A percentile compares a stretch with the other conserved stretches of the same genome.
phyloP scores from a whole-genome alignment of 1,140 invertebrate species.

The Conus betulinus region DNA sequence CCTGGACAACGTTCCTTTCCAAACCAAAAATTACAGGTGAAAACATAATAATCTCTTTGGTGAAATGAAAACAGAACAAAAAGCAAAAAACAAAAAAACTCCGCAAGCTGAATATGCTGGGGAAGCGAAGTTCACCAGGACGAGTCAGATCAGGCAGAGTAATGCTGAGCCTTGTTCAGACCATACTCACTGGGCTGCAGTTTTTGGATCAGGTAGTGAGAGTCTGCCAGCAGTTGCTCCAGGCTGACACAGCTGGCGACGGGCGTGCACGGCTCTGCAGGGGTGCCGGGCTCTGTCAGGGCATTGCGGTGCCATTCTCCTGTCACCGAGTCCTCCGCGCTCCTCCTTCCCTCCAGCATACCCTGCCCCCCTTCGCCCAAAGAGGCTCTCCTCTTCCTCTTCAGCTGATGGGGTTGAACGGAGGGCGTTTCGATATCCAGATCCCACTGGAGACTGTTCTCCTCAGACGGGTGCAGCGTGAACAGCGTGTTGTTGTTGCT shows the following conservation, averaged over 20 bases:
- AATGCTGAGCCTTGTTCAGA: neutral
- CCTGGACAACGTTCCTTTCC: no score
- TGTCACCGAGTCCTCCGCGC: neutral
- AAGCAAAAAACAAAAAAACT: no score
- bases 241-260: conserved; percentile 9
- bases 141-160: no score
- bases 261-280: conserved; percentile 26
- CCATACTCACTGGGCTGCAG: conserved; percentile 18
- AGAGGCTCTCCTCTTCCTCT: conserved; percentile 22
- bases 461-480: neutral
- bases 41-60: no score
- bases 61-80: no score
- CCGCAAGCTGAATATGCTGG: no score
- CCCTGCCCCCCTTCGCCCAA: conserved; percentile 16
- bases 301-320: neutral
- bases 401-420: neutral
- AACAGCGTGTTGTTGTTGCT: neutral
- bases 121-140: no score
- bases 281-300: conserved; percentile 24
- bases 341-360: neutral
- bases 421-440: neutral
- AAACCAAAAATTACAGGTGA: no score
- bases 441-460: neutral
- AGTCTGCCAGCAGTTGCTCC: conserved; percentile 21
- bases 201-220: neutral